Evolutionary conservation across 35 echinoderm and acorn worm genomes (phyloP), one percentile per base, ranked within the genome.

Genomic region (Ptychodera flava): DNA sequence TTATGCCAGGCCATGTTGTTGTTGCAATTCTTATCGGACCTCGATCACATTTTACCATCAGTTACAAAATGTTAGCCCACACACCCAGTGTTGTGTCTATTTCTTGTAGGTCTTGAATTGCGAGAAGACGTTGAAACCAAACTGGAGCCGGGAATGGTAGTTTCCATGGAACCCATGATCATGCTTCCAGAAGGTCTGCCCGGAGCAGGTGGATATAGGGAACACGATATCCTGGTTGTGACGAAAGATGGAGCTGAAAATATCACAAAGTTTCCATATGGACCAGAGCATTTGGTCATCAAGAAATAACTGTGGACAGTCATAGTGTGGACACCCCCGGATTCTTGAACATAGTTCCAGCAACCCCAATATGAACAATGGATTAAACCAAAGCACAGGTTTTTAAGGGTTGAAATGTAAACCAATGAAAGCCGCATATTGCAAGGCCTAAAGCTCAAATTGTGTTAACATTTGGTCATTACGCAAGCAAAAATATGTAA

Each of bases 151-250:
- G 81, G 81, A 0, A 93, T 93, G 92, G 76, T 93, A 16, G 22
- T 93, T 0, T 90, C 92, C 36, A 93, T 93, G 85, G 92, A 90
- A 38, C 92, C 92, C 6, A 88, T 83, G 86, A 85, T 93, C 27
- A 93, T 84, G 10, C 78, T 93, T 30, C 92, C 92, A 37, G 30
- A 87, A 37, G 88, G 85, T 34, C 38, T 84, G 85, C 81, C 88
- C 80, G 92, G 92, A 16, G 85, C 88, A 38, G 92, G 92, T 83
- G 88, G 88, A 75, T 93, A 93, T 77, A 78, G 92, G 16, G 92
- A 93, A 32, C 92, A 93, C 31, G 85, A 93, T 77, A 83, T 87
- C 34, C 77, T 93, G 37, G 88, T 93, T 35, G 81, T 93, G 6
- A 93, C 92, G 0, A 85, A 88, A 79, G 85, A 93, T 29, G 92